Evolutionary conservation across 64 coral and sea anemone species (phyloP).

Genomic region (Dendrophyllia cribrosa): DNA sequence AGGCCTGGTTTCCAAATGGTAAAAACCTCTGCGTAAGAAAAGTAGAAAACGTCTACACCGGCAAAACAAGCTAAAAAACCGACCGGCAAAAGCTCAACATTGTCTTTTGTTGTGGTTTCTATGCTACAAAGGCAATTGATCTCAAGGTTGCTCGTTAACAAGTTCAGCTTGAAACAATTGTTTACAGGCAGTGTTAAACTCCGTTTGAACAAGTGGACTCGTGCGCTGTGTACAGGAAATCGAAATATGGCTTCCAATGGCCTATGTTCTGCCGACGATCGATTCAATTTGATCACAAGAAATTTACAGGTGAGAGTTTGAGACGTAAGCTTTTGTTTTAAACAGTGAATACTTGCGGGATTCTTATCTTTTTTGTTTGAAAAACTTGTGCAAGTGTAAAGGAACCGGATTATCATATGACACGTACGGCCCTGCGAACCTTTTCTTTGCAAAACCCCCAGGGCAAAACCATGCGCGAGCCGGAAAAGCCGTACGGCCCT

Average conservation of each 20-base stretch:
- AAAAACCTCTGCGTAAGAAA: neutral
- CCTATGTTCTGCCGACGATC: conserved; percentile 39
- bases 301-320: conserved; percentile 62
- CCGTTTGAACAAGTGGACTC: neutral
- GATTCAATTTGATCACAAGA: conserved; percentile 76
- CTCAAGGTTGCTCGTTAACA: neutral
- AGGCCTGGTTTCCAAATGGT: neutral
- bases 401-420: no score
- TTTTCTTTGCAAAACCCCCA: no score
- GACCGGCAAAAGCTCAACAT: neutral
- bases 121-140: conserved; percentile 22
- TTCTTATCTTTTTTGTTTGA: neutral
- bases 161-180: neutral
- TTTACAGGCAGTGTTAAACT: neutral
- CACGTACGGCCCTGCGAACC: no score
- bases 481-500: no score
- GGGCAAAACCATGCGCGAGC: no score
- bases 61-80: neutral
- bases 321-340: neutral
- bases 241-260: conserved; percentile 24
- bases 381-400: no score
- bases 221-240: neutral
- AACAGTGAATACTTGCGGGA: neutral
- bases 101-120: neutral
- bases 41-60: neutral